phyloP scores from a whole-genome alignment of 2,888 invertebrate species.

The Lepidochrysops patricia region DNA sequence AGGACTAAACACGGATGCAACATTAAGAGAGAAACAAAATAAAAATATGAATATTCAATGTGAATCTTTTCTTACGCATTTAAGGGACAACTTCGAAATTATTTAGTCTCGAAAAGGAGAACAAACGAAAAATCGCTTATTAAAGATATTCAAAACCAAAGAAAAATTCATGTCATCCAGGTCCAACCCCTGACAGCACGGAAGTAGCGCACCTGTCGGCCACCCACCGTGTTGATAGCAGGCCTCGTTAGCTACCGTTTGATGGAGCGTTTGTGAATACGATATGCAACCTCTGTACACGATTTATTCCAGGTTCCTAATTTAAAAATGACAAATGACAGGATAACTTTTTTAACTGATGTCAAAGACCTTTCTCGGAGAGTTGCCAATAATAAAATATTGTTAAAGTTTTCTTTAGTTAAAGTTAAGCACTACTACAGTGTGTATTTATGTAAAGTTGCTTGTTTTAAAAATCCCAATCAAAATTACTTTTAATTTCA shows the following conservation, averaged over 20 bases:
- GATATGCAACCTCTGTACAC: slow-evolving; percentile 19
- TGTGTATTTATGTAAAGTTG: too few relatives aligned
- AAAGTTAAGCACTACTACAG: too few relatives aligned
- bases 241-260: slow-evolving; percentile 30
- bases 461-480: too few relatives aligned
- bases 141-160: neutral
- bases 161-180: neutral
- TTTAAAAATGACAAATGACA: slow-evolving; percentile 7
- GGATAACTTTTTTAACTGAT: neutral
- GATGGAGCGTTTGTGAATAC: slow-evolving; percentile 28
- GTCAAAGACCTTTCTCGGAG: too few relatives aligned
- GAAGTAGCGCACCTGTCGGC: slow-evolving; percentile 37
- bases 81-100: too few relatives aligned
- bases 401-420: neutral
- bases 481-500: too few relatives aligned
- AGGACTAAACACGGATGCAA: too few relatives aligned
- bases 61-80: too few relatives aligned
- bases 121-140: too few relatives aligned
- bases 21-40: too few relatives aligned
- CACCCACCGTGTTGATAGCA: slow-evolving; percentile 35
- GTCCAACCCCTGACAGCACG: slow-evolving; percentile 22
- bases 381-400: neutral
- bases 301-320: slow-evolving; percentile 7
- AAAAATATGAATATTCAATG: too few relatives aligned
- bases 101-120: too few relatives aligned